These are phyloP conservation scores for Bombus vancouverensis DNA, from an alignment of 1,140 invertebrate genomes.

Conservation along the genomic window DNA sequence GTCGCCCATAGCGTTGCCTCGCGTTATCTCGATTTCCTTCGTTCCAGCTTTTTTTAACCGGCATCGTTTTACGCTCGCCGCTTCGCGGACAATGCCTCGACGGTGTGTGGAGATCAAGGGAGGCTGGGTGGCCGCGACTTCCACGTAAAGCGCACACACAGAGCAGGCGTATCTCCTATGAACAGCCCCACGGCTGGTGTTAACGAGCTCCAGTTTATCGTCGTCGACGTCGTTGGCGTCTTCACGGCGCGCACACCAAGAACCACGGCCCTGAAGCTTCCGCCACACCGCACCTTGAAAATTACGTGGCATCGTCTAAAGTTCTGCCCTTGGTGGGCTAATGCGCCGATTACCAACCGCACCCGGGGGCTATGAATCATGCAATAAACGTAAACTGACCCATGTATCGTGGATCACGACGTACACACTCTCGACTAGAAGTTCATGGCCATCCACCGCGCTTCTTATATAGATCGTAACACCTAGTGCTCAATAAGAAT, in stretches of 20 bases:
- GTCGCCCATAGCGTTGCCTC: too few species aligned
- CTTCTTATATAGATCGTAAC: too few species aligned
- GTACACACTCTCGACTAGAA: not conserved
- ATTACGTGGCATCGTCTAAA: slow-evolving; percentile 47
- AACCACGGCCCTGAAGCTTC: not conserved
- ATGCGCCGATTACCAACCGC: slow-evolving; percentile 38
- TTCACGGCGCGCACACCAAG: slow-evolving; percentile 24
- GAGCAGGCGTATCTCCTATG: slow-evolving; percentile 56
- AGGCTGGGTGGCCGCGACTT: slow-evolving; percentile 8
- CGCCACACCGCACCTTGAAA: not conserved
- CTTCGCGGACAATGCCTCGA: slow-evolving; percentile 16
- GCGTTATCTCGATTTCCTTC: slow-evolving; percentile 36
- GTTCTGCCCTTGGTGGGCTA: slow-evolving; percentile 18
- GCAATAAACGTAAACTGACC: slow-evolving; percentile 27
- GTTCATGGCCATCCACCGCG: not conserved
- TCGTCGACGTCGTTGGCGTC: slow-evolving; percentile 49
- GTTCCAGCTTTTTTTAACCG: slow-evolving; percentile 32
- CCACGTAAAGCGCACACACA: slow-evolving; percentile 46
- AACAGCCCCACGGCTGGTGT: slow-evolving; percentile 58
- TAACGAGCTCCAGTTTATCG: slow-evolving; percentile 68
- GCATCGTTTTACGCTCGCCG: not conserved
- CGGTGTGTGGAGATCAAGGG: not conserved
- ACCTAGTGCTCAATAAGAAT: too few species aligned
- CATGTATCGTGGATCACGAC: not conserved
- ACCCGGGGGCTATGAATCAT: not conserved